Evolutionary conservation across 2,113 vertebrate genomes (phyloP).

Genomic region (Perccottus glenii): DNA sequence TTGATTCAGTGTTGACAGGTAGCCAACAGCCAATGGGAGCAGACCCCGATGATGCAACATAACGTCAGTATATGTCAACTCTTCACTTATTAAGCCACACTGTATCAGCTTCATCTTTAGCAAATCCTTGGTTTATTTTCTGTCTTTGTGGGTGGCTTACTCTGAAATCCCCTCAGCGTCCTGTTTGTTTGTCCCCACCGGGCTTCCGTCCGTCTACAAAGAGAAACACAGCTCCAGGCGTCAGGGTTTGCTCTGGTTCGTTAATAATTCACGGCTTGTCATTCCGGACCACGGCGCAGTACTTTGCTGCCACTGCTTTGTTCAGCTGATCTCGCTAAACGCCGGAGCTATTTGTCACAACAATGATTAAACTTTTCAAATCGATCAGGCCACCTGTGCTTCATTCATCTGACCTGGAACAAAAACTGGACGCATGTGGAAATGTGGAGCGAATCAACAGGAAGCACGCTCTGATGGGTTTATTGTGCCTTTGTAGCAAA

Average conservation of each 20-base stretch:
- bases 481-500: neutral
- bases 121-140: slow-evolving; percentile 8
- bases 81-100: neutral
- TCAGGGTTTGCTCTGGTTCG: slow-evolving; percentile 31
- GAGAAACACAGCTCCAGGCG: slow-evolving; percentile 46
- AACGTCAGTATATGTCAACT: neutral
- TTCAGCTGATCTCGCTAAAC: slow-evolving; percentile 52
- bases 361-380: slow-evolving; percentile 62
- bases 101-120: neutral
- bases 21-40: no score
- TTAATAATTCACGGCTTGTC: slow-evolving; percentile 73
- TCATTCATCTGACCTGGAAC: slow-evolving; percentile 37
- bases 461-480: slow-evolving; percentile 9
- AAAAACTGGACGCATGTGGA: slow-evolving; percentile 40
- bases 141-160: slow-evolving; percentile 36
- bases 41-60: no score
- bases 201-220: slow-evolving; percentile 50
- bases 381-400: slow-evolving; percentile 57
- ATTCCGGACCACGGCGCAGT: slow-evolving; percentile 49
- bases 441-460: slow-evolving; percentile 18
- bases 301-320: slow-evolving; percentile 47
- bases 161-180: slow-evolving; percentile 32
- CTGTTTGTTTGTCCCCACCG: slow-evolving; percentile 52
- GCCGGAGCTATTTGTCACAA: slow-evolving; percentile 58
- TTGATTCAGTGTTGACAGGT: no score